Evolutionary conservation across 2,888 invertebrate species (phyloP).

Genomic region (Dioctria linearis): DNA sequence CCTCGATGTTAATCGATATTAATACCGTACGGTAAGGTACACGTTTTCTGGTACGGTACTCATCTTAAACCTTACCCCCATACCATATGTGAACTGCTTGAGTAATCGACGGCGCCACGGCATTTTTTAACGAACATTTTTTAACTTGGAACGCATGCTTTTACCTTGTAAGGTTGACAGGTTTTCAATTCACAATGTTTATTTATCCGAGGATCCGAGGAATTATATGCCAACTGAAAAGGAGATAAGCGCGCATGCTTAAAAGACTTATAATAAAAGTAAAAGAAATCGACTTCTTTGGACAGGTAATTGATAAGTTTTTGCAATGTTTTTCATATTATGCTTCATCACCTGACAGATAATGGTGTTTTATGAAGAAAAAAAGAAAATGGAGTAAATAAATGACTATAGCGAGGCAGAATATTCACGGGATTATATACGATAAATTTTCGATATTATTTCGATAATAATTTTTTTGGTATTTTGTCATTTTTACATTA

Average conservation of each 20-base stretch:
- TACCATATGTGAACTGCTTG: constrained; percentile 12
- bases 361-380: no score
- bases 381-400: no score
- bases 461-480: no score
- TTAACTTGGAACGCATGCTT: background rate
- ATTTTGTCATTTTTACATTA: no score
- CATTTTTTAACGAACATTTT: background rate
- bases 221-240: background rate
- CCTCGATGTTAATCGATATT: background rate
- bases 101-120: constrained; percentile 16
- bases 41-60: background rate
- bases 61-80: background rate
- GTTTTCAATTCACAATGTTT: constrained; percentile 2
- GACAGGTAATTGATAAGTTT: background rate
- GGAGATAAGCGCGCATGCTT: background rate
- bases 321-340: background rate
- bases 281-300: background rate
- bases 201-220: background rate
- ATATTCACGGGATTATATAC: no score
- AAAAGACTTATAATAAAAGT: background rate
- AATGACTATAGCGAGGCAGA: no score
- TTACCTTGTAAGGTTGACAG: constrained; percentile 13
- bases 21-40: background rate
- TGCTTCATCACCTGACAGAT: background rate
- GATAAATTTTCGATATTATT: no score